A percentile compares a stretch with the other conserved stretches of the same genome.
Evolutionary conservation across 2,888 invertebrate genomes (phyloP).

Genomic region (Leistus spinibarbis): DNA sequence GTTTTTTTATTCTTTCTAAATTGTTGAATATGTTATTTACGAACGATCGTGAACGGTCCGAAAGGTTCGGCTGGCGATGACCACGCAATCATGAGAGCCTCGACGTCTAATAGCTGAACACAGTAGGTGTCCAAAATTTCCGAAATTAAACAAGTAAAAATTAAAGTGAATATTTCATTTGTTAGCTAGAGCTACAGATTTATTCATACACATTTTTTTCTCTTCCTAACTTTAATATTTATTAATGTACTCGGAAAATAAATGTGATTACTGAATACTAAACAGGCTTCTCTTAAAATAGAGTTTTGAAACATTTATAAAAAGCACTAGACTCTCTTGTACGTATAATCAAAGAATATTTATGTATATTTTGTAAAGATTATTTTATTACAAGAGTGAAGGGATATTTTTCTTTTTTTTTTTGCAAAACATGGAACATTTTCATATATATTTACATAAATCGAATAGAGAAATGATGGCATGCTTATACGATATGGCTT

Average conservation of each 20-base stretch:
- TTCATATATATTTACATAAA: neutral
- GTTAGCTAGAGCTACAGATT: neutral
- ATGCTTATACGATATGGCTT: neutral
- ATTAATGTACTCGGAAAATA: neutral
- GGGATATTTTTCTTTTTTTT: too few relatives aligned
- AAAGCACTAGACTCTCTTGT: too few relatives aligned
- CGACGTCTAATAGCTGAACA: slow-evolving; percentile 29
- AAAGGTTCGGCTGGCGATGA: slow-evolving; percentile 1
- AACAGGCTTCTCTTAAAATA: neutral
- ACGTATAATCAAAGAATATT: too few relatives aligned
- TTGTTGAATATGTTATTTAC: slow-evolving; percentile 31
- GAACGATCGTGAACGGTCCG: slow-evolving; percentile 20
- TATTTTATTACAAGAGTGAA: too few relatives aligned
- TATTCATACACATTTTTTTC: neutral
- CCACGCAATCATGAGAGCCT: slow-evolving; percentile 9
- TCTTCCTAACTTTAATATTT: neutral
- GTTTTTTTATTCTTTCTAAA: neutral
- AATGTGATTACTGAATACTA: neutral
- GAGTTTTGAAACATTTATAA: too few relatives aligned
- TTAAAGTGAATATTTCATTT: slow-evolving; percentile 38
- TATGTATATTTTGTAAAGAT: neutral
- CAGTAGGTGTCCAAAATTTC: slow-evolving; percentile 38
- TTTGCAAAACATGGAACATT: neutral
- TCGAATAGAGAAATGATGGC: neutral
- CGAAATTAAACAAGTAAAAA: slow-evolving; percentile 36